Evolutionary conservation across 1,140 invertebrate genomes (phyloP).

Genomic region (Anastatus disparis): DNA sequence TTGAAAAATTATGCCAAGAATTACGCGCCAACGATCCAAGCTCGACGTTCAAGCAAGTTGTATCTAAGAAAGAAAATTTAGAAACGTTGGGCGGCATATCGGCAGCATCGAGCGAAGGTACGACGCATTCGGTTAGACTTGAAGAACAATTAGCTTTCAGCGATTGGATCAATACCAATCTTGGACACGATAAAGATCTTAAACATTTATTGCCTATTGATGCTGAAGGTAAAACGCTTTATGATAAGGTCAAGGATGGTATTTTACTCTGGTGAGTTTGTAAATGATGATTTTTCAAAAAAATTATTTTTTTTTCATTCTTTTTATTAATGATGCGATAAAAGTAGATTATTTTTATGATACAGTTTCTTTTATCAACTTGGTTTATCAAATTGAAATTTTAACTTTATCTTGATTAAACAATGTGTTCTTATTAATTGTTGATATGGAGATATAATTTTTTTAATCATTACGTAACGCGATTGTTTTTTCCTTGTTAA

Average conservation of each 20-base stretch:
- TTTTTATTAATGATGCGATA: too few relatives aligned
- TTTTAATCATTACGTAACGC: too few relatives aligned
- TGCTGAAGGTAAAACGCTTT: slow-evolving; percentile 87
- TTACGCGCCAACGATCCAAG: slow-evolving; percentile 91
- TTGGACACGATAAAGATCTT: slow-evolving; percentile 88
- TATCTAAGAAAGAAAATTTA: slow-evolving; percentile 93
- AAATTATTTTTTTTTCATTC: too few relatives aligned
- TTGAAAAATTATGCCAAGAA: slow-evolving; percentile 89
- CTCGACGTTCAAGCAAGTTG: slow-evolving; percentile 90
- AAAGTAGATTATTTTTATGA: too few relatives aligned
- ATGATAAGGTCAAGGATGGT: slow-evolving; percentile 95
- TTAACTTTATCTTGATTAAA: too few relatives aligned
- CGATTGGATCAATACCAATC: slow-evolving; percentile 97
- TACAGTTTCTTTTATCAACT: too few relatives aligned
- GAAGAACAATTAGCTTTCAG: slow-evolving; percentile 98
- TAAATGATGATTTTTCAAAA: too few relatives aligned
- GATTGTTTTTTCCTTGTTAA: too few relatives aligned
- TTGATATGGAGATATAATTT: too few relatives aligned
- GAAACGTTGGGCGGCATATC: slow-evolving; percentile 94
- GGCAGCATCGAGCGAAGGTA: slow-evolving; percentile 92
- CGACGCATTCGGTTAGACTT: slow-evolving; percentile 92
- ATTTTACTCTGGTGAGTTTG: slow-evolving; percentile 92
- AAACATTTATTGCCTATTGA: slow-evolving; percentile 92
- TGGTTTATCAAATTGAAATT: too few relatives aligned
- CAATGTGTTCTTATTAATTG: too few relatives aligned